These are phyloP conservation scores for Electrophaes corylata DNA, from an alignment of 2,888 invertebrate species.

Conservation along the genomic window DNA sequence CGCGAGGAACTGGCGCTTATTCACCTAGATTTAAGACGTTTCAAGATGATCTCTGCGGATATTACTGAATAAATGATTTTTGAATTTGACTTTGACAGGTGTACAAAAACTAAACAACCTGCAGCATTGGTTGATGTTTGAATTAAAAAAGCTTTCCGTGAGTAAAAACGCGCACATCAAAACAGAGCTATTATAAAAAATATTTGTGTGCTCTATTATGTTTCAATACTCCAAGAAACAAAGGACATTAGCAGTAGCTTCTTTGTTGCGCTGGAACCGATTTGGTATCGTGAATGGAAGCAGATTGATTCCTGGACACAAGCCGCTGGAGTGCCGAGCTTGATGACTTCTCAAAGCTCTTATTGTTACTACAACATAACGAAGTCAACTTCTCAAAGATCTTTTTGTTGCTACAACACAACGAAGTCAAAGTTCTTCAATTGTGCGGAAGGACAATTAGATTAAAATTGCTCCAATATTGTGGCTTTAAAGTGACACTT, in stretches of 20 bases:
- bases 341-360: slow-evolving; percentile 64
- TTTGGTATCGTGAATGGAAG: slow-evolving; percentile 72
- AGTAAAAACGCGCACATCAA: too few species aligned
- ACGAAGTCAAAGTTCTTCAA: slow-evolving; percentile 69
- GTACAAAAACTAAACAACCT: too few species aligned
- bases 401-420: slow-evolving; percentile 80
- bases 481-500: slow-evolving; percentile 75
- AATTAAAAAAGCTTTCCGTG: too few species aligned
- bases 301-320: slow-evolving; percentile 80
- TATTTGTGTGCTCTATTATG: neutral
- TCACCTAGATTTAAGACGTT: too few species aligned
- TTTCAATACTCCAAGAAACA: slow-evolving; percentile 46
- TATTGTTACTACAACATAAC: slow-evolving; percentile 82
- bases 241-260: slow-evolving; percentile 69
- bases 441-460: slow-evolving; percentile 71
- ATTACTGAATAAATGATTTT: too few species aligned
- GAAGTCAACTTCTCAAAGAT: slow-evolving; percentile 70
- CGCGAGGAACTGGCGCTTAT: too few species aligned
- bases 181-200: too few species aligned
- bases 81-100: too few species aligned
- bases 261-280: slow-evolving; percentile 76
- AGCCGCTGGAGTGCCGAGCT: slow-evolving; percentile 67
- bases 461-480: slow-evolving; percentile 77
- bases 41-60: too few species aligned
- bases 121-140: too few species aligned